Conservation (phyloP, 2,888 invertebrate genomes). For the Rotaria macrura region DNA sequence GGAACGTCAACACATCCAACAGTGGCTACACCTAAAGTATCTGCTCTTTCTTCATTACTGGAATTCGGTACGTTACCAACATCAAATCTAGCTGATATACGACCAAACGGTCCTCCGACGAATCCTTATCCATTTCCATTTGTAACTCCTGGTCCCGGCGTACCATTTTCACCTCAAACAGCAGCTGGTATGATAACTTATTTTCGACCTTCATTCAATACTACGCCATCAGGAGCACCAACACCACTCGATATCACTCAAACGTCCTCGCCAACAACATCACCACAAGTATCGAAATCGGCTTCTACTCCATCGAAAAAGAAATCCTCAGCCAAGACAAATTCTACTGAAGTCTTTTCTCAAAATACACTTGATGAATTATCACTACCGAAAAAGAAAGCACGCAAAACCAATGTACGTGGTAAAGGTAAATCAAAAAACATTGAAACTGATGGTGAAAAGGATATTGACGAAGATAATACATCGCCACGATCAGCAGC, state of each 20-base stretch:
- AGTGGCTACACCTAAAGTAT: not conserved
- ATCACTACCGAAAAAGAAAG: not conserved
- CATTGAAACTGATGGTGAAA: not conserved
- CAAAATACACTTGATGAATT: not conserved
- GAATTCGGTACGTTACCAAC: not conserved
- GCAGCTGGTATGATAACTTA: not conserved
- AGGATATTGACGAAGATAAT: not conserved
- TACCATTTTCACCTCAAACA: not conserved
- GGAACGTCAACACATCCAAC: not conserved
- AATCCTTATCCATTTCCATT: slow-evolving; percentile 14
- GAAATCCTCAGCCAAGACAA: not conserved
- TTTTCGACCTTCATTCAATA: not conserved
- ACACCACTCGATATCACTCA: not conserved
- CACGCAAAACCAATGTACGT: not conserved
- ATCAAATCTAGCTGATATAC: not conserved
- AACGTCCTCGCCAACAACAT: not conserved
- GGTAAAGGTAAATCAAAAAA: not conserved
- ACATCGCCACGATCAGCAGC: not conserved
- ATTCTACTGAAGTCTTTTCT: not conserved
- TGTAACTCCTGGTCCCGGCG: not conserved
- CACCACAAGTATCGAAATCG: not conserved
- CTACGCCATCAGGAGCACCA: not conserved
- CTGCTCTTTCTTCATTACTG: not conserved
- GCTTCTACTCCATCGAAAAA: not conserved
- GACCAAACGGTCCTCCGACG: not conserved